Evolutionary conservation across 2,113 vertebrate genomes (phyloP).

Genomic region (Trichomycterus rosablanca): DNA sequence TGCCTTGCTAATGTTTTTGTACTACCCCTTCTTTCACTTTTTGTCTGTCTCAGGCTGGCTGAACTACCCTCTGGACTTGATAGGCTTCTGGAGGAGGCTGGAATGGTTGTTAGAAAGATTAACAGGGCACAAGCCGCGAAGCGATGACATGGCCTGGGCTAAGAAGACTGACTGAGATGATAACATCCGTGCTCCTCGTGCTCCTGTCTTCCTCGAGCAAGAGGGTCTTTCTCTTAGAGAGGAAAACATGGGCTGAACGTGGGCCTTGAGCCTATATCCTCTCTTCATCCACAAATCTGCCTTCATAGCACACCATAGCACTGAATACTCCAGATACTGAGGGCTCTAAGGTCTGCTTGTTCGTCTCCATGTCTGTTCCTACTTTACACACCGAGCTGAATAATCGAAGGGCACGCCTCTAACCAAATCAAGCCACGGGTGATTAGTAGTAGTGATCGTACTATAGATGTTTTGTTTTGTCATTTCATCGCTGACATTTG

Average conservation of each 20-base stretch:
- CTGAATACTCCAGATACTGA: slow-evolving; percentile 3
- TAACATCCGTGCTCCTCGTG: background rate
- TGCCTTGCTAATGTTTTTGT: background rate
- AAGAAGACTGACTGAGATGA: slow-evolving; percentile 61
- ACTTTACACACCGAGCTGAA: background rate
- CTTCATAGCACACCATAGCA: background rate
- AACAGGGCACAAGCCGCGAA: slow-evolving; percentile 63
- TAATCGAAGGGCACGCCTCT: background rate
- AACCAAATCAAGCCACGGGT: too few species aligned
- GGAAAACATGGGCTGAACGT: slow-evolving; percentile 25
- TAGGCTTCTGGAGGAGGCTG: slow-evolving; percentile 67
- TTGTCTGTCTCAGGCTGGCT: slow-evolving; percentile 60
- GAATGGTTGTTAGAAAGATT: slow-evolving; percentile 60
- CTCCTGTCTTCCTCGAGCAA: background rate
- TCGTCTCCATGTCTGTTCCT: background rate
- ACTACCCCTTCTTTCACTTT: background rate
- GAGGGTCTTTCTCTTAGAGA: background rate
- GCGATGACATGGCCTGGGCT: slow-evolving; percentile 69
- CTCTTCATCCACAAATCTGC: background rate
- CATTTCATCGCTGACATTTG: too few species aligned
- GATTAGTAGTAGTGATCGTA: too few species aligned
- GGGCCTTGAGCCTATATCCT: slow-evolving; percentile 14
- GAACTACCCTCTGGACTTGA: slow-evolving; percentile 66
- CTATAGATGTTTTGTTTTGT: too few species aligned
- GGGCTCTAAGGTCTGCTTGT: slow-evolving; percentile 9